Evolutionary conservation across 2,888 invertebrate species (phyloP).

Genomic region (Agonopterix arenella): DNA sequence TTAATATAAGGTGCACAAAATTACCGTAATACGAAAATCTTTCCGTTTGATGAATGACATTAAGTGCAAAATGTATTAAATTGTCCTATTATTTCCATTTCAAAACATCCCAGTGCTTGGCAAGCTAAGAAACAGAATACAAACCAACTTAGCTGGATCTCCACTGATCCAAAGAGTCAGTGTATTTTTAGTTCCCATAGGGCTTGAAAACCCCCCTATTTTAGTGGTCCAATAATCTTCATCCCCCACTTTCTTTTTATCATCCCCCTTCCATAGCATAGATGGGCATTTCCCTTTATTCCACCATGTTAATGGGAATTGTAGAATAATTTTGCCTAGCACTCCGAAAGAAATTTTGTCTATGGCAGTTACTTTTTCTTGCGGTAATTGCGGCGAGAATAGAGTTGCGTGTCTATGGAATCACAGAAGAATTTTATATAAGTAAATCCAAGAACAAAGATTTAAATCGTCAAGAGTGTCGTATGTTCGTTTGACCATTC

Average conservation of each 20-base stretch:
- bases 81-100: not conserved
- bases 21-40: conserved; percentile 24
- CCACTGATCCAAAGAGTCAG: conserved; percentile 26
- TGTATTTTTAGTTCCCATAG: conserved; percentile 9
- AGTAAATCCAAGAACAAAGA: not conserved
- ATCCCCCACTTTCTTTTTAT: conserved; percentile 1
- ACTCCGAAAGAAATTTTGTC: conserved; percentile 75
- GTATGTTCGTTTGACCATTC: not conserved
- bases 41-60: not conserved
- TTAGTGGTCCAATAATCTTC: conserved; percentile 9
- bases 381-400: conserved; percentile 71
- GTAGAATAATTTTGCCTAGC: conserved; percentile 15
- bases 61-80: not conserved
- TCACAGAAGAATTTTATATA: not conserved
- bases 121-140: conserved; percentile 5
- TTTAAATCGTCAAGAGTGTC: not conserved
- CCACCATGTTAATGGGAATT: conserved; percentile 18
- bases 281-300: not conserved
- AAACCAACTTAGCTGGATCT: conserved; percentile 14
- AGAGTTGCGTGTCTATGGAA: conserved; percentile 29
- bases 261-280: conserved; percentile 9
- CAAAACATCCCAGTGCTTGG: not conserved
- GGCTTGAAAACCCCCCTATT: not conserved
- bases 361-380: conserved; percentile 67
- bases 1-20: too few species aligned